phyloP scores from a whole-genome alignment of 37 sponge, comb jelly and placozoan species.

The Petrosia ficiformis region DNA sequence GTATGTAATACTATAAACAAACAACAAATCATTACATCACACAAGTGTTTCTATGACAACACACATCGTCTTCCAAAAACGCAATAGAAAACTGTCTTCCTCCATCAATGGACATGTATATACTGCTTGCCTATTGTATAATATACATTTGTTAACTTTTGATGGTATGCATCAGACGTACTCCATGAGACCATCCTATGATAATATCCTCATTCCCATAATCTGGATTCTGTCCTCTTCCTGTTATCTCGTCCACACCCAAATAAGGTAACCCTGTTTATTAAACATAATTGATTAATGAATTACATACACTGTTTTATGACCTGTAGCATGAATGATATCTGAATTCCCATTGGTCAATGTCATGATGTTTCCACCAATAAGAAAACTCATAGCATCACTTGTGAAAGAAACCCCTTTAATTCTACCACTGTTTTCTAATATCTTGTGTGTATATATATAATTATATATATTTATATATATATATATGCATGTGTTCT shows the following conservation, averaged over 20 bases:
- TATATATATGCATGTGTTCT: background rate
- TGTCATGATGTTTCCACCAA: background rate
- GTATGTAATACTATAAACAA: background rate
- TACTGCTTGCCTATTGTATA: background rate
- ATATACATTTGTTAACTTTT: background rate
- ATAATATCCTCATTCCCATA: constrained; percentile 1
- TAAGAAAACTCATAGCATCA: background rate
- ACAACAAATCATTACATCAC: background rate
- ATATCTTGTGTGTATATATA: background rate
- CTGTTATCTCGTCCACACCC: background rate
- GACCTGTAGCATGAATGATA: no score
- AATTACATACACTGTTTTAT: no score
- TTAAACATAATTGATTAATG: no score
- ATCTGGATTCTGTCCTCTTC: background rate
- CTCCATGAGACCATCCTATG: constrained; percentile 9
- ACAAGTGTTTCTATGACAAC: no score
- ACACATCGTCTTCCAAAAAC: no score
- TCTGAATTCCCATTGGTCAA: background rate
- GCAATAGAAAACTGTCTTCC: no score
- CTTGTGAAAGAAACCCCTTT: constrained; percentile 7
- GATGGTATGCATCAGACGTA: background rate
- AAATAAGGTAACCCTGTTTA: no score
- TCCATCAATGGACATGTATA: constrained; percentile 2
- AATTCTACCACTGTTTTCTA: background rate
- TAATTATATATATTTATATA: background rate